Evolutionary conservation across 2,797 vertebrate genomes (phyloP), one percentile per base, ranked within the genome.

Genomic region (Pantherophis vulpinus): DNA sequence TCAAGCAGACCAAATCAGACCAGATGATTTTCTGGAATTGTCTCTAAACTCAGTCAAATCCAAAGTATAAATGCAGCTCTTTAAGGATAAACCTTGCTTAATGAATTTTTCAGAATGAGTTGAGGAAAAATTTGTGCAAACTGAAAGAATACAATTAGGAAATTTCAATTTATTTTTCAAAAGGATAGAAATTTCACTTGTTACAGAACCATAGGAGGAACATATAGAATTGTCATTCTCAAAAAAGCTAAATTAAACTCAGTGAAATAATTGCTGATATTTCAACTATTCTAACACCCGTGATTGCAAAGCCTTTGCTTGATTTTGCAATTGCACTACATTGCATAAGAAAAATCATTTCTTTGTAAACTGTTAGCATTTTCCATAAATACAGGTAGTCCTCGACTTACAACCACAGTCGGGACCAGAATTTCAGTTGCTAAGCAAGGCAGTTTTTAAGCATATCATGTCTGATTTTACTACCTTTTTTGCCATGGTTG

Each of bases 41-140:
- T 94, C 92, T 93, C 13, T 0, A 86, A 91, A 91, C 93, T 94
- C 94, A 92, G 47, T 66, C 94, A 86, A 95, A 96, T 93, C 95
- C 95, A 79, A 94, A 90, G 93, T 94, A 94, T 94, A 94, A 96
- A 94, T 79, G 60, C 92, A 93, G 87, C 95, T 93, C 93, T 93
- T 94, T n/a, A 3, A 14, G 29, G 37, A 0, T 32, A 32, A 32
- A 47, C 18, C 59, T 18, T 25, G 63, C 83, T 86, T 59, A 6
- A 8, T 25, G 27, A 27, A 16, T 4, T 94, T 12, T 42, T 12
- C 37, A 32, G 8, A 29, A 56, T 63, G 59, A 87, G 29, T 27
- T 37, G 51, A 25, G 23, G 54, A 37, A 32, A 42, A 42, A 42
- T 9, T n/a, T 16, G 27, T 51, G 23, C 10, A 4, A 7, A 51